Base-by-base conservation (phyloP, 2,797 vertebrate genomes). In the Hipposideros larvatus region DNA sequence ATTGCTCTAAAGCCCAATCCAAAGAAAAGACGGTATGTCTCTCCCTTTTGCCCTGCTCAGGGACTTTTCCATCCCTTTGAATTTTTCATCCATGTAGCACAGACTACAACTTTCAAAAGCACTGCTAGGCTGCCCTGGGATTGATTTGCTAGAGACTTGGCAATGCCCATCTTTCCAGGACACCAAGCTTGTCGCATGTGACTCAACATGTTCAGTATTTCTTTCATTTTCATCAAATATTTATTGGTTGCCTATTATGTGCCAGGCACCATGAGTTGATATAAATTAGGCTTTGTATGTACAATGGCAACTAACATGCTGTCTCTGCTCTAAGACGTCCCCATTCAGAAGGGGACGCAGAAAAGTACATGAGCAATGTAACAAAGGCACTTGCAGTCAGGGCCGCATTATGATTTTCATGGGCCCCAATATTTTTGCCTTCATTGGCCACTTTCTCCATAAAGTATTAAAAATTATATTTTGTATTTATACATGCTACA, bases 131-230 rank as follows among this genome's bases (percentile, higher is more conserved):
- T 68, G 37, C 22, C 22, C 34, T 59, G 43, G 94, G 19, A n/a
- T 2, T 41, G 63, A 28, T 48, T 79, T 22, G 2, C 65, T 34
- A 57, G 66, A 94, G 51, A 71, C 14, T 66, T 41, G 79, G 55
- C 21, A 68, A 68, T 18, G 16, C 4, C 4, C 16, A 26, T 84
- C 57, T 78, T 90, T 73, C 16, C 21, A 46, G 19, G 11, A 6
- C 21, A 70, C 43, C 83, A 77, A 4, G 26, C 66, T 68, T 65
- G 9, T 28, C 87, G 51, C 63, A 7, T 65, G 22, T 24, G 10
- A 88, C 48, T 8, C 66, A 24, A 94, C 78, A 96, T 41, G 10
- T 28, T 79, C 75, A 91, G 61, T 19, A 19, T 88, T 94, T 90
- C 13, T 59, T 86, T 94, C 28, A 59, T 83, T 43, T 43, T 96